A percentile compares a stretch with the other conserved stretches of the same genome.
Conservation (phyloP, 2,797 vertebrate genomes). For the Pseudochirops cupreus region DNA sequence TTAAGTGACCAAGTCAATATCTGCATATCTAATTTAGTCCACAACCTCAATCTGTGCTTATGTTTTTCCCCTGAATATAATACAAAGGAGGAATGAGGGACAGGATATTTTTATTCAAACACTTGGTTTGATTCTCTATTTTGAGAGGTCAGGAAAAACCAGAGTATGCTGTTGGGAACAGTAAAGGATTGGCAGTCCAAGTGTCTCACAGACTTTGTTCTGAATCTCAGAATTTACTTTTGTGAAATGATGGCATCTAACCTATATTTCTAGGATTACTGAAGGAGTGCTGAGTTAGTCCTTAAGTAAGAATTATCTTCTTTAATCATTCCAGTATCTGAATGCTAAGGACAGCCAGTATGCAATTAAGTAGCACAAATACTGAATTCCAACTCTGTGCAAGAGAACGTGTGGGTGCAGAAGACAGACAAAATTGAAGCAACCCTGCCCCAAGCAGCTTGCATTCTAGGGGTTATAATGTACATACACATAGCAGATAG, state of each 20-base stretch:
- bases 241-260: not conserved
- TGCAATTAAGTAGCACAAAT: not conserved
- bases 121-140: not conserved
- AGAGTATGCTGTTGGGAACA: not conserved
- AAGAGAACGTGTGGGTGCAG: not conserved
- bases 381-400: not conserved
- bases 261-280: not conserved
- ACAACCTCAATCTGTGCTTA: not conserved
- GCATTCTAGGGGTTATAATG: too few relatives aligned
- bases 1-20: not conserved
- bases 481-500: not conserved
- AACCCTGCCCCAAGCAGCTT: not conserved
- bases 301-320: not conserved
- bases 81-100: not conserved
- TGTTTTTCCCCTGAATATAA: not conserved
- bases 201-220: not conserved
- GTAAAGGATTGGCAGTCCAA: not conserved
- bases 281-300: not conserved
- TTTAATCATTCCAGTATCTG: not conserved
- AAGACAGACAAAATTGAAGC: not conserved
- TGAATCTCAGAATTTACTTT: not conserved
- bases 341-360: not conserved
- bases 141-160: not conserved
- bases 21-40: not conserved
- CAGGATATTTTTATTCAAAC: not conserved